phyloP scores from a whole-genome alignment of 2,888 invertebrate species.

The Megalurothrips usitatus region DNA sequence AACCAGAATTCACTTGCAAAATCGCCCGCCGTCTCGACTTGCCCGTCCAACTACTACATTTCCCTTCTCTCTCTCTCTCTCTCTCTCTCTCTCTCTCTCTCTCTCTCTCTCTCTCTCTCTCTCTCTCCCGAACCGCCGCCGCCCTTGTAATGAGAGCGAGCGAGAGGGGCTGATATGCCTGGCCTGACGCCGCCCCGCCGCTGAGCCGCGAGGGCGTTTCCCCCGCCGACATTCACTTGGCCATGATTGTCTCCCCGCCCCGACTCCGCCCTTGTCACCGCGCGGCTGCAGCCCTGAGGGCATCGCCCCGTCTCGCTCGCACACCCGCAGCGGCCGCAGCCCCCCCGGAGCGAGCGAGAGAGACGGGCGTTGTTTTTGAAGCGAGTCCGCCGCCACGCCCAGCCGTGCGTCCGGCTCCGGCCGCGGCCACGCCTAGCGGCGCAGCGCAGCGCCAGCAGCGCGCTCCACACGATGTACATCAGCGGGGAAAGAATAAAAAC shows the following conservation, averaged over 20 bases:
- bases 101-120: too few relatives aligned
- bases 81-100: too few relatives aligned
- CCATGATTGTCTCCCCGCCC: conserved; percentile 9
- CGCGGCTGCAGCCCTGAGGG: neutral
- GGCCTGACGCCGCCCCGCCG: neutral
- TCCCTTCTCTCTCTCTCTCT: too few relatives aligned
- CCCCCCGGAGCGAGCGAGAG: neutral
- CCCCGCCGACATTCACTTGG: neutral
- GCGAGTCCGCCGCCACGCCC: conserved; percentile 1
- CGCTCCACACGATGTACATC: neutral
- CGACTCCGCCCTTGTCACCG: neutral
- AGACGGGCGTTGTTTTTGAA: neutral
- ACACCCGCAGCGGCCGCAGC: too few relatives aligned
- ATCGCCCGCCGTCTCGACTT: too few relatives aligned
- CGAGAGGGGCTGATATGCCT: too few relatives aligned
- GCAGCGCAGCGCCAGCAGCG: neutral
- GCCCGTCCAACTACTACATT: too few relatives aligned
- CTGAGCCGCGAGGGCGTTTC: neutral
- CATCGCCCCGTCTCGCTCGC: too few relatives aligned
- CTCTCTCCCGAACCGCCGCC: too few relatives aligned
- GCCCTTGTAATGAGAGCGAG: too few relatives aligned
- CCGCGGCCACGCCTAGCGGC: conserved; percentile 35
- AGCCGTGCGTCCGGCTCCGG: conserved; percentile 31
- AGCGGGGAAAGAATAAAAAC: neutral
- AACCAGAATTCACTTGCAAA: too few relatives aligned